Evolutionary conservation across 2,888 invertebrate species (phyloP).

Genomic region (Acronicta aceris): DNA sequence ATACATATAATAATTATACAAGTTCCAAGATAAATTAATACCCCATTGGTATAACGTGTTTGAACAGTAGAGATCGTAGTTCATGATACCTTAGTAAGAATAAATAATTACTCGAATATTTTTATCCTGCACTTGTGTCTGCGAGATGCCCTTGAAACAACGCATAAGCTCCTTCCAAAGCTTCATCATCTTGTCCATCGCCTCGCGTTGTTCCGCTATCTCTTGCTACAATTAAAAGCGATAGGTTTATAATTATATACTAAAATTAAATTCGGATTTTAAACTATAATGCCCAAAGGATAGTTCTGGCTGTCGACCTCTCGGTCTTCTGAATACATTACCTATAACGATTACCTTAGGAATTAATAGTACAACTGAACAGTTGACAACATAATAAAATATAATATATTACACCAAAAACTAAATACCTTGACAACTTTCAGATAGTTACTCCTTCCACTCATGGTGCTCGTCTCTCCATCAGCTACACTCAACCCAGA

Average conservation of each 20-base stretch:
- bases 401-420: background rate
- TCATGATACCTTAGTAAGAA: background rate
- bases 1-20: no score
- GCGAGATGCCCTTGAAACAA: slow-evolving; percentile 81
- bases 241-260: no score
- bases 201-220: slow-evolving; percentile 82
- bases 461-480: slow-evolving; percentile 79
- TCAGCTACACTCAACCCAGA: slow-evolving; percentile 83
- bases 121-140: slow-evolving; percentile 71
- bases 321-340: no score
- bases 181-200: slow-evolving; percentile 88
- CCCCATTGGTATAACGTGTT: no score
- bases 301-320: no score
- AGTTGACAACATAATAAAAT: no score
- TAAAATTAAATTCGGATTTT: no score
- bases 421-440: slow-evolving; percentile 77
- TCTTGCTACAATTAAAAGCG: slow-evolving; percentile 73
- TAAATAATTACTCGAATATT: slow-evolving; percentile 66
- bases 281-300: no score
- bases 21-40: no score
- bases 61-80: no score
- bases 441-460: slow-evolving; percentile 80
- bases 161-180: slow-evolving; percentile 86
- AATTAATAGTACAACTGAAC: no score
- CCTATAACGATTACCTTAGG: no score